Conservation (phyloP, 1,140 invertebrate species). For the Leptestheria dahalacensis region DNA sequence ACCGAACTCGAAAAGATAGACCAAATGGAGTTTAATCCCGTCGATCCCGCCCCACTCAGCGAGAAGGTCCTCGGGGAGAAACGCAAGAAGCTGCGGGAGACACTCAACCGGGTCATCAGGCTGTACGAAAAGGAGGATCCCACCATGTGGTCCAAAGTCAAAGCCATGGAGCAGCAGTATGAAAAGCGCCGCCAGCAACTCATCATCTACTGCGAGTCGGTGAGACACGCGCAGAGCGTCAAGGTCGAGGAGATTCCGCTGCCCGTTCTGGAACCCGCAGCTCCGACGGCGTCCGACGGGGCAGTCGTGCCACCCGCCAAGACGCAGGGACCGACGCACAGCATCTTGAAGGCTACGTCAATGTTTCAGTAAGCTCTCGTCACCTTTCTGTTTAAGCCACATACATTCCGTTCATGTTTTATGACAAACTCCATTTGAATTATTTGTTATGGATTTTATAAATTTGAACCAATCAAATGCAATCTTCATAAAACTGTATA, state of each 20-base stretch:
- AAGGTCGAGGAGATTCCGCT: conserved; percentile 94
- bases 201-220: conserved; percentile 85
- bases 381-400: no score
- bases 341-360: conserved; percentile 57
- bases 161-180: conserved; percentile 80
- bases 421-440: no score
- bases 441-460: no score
- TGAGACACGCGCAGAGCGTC: conserved; percentile 81
- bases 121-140: conserved; percentile 84
- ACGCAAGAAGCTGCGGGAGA: conserved; percentile 87
- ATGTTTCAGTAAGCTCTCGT: conserved; percentile 21
- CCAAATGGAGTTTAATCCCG: conserved; percentile 94
- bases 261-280: conserved; percentile 34
- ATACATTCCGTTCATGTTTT: no score
- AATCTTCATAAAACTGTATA: no score
- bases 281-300: no score
- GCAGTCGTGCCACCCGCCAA: conserved; percentile 33
- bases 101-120: conserved; percentile 79
- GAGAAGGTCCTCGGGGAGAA: conserved; percentile 95
- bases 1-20: conserved; percentile 95
- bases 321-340: conserved; percentile 32
- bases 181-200: conserved; percentile 71
- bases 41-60: conserved; percentile 81
- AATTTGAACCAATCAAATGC: no score
- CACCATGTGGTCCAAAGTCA: conserved; percentile 80